A percentile compares a stretch with the other conserved stretches of the same genome.
Conservation (phyloP, 2,888 invertebrate genomes). For the Cantharis flavilabris region DNA sequence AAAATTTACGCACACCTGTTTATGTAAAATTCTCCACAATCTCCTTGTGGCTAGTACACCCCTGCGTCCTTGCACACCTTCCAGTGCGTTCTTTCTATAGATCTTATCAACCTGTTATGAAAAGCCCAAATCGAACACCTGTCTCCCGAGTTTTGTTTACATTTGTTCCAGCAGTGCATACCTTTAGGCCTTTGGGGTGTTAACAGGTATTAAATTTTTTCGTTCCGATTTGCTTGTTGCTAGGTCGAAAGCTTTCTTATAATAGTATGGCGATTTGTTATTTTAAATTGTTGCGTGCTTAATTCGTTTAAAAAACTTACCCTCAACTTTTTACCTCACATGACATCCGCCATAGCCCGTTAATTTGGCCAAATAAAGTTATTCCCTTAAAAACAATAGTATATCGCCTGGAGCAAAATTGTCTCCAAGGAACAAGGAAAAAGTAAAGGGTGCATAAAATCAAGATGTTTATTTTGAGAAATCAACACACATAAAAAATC, state of each 20-base stretch:
- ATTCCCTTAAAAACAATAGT: neutral
- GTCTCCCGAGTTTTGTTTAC: neutral
- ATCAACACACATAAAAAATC: neutral
- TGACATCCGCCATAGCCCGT: neutral
- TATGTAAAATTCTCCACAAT: neutral
- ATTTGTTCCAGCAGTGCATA: neutral
- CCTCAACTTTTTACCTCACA: neutral
- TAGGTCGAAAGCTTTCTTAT: neutral
- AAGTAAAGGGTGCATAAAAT: neutral
- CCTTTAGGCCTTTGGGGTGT: neutral
- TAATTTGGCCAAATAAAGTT: neutral
- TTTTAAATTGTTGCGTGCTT: neutral
- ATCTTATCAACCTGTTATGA: neutral
- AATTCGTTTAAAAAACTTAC: neutral
- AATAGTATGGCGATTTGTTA: neutral
- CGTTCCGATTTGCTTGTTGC: neutral
- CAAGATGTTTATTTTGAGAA: neutral
- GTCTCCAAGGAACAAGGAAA: neutral
- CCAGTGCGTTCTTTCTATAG: neutral
- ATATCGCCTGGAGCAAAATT: neutral
- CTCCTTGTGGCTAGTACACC: neutral
- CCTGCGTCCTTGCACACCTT: neutral
- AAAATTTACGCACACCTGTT: too few relatives aligned
- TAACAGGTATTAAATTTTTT: neutral
- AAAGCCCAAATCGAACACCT: neutral